phyloP scores from a whole-genome alignment of 2,797 vertebrate genomes.

The Emydoidea blandingii region DNA sequence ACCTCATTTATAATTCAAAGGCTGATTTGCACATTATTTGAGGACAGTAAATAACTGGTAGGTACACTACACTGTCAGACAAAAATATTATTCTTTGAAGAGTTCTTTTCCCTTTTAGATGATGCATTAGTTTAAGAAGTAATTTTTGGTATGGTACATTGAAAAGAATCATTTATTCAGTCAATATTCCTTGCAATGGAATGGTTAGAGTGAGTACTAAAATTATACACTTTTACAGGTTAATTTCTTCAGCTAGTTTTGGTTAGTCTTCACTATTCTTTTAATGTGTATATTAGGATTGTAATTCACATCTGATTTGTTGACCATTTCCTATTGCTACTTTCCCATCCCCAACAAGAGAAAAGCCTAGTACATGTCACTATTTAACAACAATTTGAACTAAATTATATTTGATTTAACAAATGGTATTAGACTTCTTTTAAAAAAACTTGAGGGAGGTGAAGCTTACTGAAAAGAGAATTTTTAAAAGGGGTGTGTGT shows the following conservation, averaged over 20 bases:
- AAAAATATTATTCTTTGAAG: slow-evolving; percentile 38
- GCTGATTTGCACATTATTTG: slow-evolving; percentile 10
- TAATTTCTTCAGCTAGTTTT: neutral
- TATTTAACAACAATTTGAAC: neutral
- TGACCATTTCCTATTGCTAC: neutral
- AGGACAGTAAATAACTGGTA: slow-evolving; percentile 8
- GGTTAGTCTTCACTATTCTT: neutral
- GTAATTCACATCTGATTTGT: neutral
- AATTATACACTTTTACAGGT: neutral
- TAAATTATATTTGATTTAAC: neutral
- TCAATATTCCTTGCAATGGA: neutral
- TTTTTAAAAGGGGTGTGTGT: neutral
- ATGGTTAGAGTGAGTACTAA: neutral
- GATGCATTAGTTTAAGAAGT: neutral
- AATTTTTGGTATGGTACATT: neutral
- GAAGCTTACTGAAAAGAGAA: neutral
- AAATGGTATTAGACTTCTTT: neutral
- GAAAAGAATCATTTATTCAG: slow-evolving; percentile 16
- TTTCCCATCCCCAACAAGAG: neutral
- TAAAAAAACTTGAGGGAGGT: neutral
- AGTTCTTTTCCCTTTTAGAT: slow-evolving; percentile 11
- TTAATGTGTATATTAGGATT: neutral
- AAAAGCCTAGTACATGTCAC: neutral
- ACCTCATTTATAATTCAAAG: slow-evolving; percentile 53
- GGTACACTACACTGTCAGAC: neutral